Evolutionary conservation across 2,888 invertebrate genomes (phyloP), one percentile per base, ranked within the genome.

Genomic region (Parochlus steinenii): DNA sequence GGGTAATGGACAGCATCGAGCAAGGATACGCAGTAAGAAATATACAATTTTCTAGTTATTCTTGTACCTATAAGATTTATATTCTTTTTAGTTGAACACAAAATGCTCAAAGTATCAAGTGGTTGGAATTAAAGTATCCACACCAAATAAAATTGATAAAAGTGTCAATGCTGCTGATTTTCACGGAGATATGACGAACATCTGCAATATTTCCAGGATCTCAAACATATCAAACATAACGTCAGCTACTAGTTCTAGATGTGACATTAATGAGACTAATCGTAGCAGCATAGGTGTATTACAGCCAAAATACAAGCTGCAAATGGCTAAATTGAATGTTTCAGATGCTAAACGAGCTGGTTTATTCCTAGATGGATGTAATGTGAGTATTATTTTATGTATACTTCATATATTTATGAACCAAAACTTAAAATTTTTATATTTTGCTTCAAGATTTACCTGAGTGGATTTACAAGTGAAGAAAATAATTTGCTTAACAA

Each of bases 341-440:
- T 69, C 67, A 37, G 62, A 65, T 39, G 72, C 74, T 2, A 77
- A 76, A 50, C 69, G 67, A 50, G 76, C 75, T 41, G 87, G 85
- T 20, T 64, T 72, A 39, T 87, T 87, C 51, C 69, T 92, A 37
- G 90, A 92, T 61, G 89, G 89, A 31, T 90, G 86, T 51, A 80
- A 77, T 56, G 80, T 83, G 55, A 63, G 67, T 63, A 17, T 6
- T 25, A 27, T 24, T n/a, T 19, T 23, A 7, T 23, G 14, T 31
- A 39, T 7, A 15, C 3, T 11, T 26, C 16, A 22, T 15, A n/a
- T 32, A 18, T 33, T 24, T 32, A 15, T 31, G 33, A 15, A n/a
- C 30, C 5, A 6, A n/a, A 16, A 31, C 6, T 33, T 38, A n/a
- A n/a, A n/a, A n/a, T n/a, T n/a, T n/a, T n/a, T n/a, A n/a, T n/a